phyloP scores from a whole-genome alignment of 23 tunicate genomes.

The Styela clava region DNA sequence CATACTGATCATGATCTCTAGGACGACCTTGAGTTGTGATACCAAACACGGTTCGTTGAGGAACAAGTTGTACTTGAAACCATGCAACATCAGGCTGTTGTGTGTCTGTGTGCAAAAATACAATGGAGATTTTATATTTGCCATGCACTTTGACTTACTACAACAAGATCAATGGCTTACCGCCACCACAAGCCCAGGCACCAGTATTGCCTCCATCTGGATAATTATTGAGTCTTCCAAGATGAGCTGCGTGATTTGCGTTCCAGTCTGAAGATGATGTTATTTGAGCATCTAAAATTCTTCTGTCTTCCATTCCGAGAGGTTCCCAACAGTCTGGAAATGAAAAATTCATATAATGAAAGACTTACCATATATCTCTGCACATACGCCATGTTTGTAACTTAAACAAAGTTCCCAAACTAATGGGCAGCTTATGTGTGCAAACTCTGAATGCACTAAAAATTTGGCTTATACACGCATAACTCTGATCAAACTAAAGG shows the following conservation, averaged over 20 bases:
- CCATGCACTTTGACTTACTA: no score
- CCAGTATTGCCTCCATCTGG: conserved; percentile 32
- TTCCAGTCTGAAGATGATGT: conserved; percentile 66
- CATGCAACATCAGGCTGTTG: conserved; percentile 37
- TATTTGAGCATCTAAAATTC: conserved; percentile 56
- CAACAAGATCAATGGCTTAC: no score
- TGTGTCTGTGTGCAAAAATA: neutral
- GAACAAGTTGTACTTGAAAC: conserved; percentile 56
- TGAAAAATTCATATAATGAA: no score
- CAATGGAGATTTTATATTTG: no score
- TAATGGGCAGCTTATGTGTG: no score
- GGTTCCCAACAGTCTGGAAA: conserved; percentile 67
- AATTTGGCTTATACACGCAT: no score
- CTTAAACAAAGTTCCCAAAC: no score
- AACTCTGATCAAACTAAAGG: no score
- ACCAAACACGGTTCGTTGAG: conserved; percentile 55
- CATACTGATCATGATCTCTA: conserved; percentile 44
- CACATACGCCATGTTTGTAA: no score
- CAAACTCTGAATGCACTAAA: no score
- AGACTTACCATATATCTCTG: no score
- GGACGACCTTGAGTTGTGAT: conserved; percentile 91
- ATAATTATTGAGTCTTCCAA: conserved; percentile 65
- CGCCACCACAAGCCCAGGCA: conserved; percentile 44
- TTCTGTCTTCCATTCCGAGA: conserved; percentile 77
- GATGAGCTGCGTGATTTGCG: conserved; percentile 43